Base-by-base conservation (phyloP, 92 coral and sea anemone genomes). In the Palythoa grandis region DNA sequence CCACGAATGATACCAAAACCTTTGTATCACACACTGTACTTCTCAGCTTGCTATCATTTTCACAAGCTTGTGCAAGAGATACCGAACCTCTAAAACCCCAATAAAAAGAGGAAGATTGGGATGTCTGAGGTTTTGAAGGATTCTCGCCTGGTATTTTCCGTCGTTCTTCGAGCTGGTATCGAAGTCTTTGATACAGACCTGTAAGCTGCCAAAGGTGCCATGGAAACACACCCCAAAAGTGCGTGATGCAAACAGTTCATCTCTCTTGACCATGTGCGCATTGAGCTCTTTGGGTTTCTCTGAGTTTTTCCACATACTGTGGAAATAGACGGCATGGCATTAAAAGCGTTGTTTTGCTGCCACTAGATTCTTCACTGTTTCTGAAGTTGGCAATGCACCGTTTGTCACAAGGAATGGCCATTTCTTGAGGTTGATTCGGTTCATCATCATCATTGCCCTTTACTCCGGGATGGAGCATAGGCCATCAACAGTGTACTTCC, bases 311-410 rank as follows among this genome's bases (percentile, higher is more conserved):
- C 53, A 72, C 56, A 72, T 72, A 47, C 52, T 43, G 54, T 72
- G 77, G 54, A 72, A 72, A 43, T 72, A 39, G 13, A 72, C 11
- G 54, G 77, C 77, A 72, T 39, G 77, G 24, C 56, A 56, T 40
- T 8, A 72, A 38, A 11, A 1, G 11, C 52, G 48, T 15, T 39
- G 19, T 25, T 38, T 72, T 72, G 40, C 35, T 4, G 25, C 25
- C 24, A 9, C 52, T 9, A 15, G 52, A n/a, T 17, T 14, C 2
- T 22, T 66, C 1, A 3, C 11, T n/a, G 24, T 66, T 66, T 23
- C 70, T 5, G 70, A 4, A 5, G 6, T 66, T 66, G 70, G 11
- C 7, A 35, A 66, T 11, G 11, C 70, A 66, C 70, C 11, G 24
- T 11, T 17, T 12, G 38, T 72, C 54, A 19, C 22, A 38, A 38